Evolutionary conservation across 2,888 invertebrate species (phyloP).

Genomic region (Acrobasis consociella): DNA sequence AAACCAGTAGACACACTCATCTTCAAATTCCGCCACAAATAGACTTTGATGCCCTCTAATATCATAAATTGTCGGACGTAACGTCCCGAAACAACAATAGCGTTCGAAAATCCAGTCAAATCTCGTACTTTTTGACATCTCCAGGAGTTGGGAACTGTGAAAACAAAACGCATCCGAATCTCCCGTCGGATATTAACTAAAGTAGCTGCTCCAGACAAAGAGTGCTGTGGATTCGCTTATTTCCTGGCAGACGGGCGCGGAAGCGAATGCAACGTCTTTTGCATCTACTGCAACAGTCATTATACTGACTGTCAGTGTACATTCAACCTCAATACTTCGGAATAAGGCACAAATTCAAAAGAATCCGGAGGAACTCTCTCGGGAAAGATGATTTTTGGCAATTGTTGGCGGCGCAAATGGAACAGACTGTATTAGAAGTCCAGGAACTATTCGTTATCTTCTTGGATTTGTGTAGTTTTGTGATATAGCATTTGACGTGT

Average conservation of each 20-base stretch:
- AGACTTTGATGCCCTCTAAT: too few relatives aligned
- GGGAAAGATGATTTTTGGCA: slow-evolving; percentile 17
- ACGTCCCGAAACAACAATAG: not conserved
- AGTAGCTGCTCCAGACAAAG: slow-evolving; percentile 59
- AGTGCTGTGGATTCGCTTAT: slow-evolving; percentile 63
- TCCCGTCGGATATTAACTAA: slow-evolving; percentile 45
- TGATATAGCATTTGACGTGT: not conserved
- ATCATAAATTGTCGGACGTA: too few relatives aligned
- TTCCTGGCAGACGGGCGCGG: slow-evolving; percentile 75
- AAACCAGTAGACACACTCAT: too few relatives aligned
- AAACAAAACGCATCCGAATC: slow-evolving; percentile 32
- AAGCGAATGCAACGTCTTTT: slow-evolving; percentile 43
- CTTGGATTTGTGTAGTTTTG: slow-evolving; percentile 7
- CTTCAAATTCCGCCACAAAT: too few relatives aligned
- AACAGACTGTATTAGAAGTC: slow-evolving; percentile 13
- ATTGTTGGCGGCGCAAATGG: not conserved
- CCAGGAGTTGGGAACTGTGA: slow-evolving; percentile 11
- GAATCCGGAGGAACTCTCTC: slow-evolving; percentile 23
- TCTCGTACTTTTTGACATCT: slow-evolving; percentile 11
- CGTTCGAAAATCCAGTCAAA: not conserved
- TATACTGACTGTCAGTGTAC: not conserved
- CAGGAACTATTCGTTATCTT: slow-evolving; percentile 9
- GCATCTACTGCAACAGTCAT: slow-evolving; percentile 30
- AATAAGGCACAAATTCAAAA: slow-evolving; percentile 26
- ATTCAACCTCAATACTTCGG: not conserved